Evolutionary conservation across 2,113 vertebrate species (phyloP).

Genomic region (Psammodynastes pulverulentus): DNA sequence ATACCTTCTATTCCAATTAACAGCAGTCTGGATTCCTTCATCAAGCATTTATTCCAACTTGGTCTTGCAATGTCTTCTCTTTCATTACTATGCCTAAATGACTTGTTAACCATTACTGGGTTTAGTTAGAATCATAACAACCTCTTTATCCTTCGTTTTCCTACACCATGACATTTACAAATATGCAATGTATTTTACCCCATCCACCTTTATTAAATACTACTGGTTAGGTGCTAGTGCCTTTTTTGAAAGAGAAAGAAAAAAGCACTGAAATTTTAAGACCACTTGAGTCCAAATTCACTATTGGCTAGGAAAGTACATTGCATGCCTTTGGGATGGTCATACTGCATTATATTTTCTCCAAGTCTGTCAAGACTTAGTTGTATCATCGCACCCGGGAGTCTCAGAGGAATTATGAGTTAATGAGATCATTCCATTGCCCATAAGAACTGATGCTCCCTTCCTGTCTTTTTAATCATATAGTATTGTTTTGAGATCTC

Average conservation of each 20-base stretch:
- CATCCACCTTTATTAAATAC: neutral
- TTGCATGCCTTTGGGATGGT: neutral
- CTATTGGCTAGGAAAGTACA: neutral
- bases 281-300: neutral
- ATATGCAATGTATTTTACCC: neutral
- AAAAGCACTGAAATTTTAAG: neutral
- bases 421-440: no score
- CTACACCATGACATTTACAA: neutral
- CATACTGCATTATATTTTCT: neutral
- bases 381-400: no score
- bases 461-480: no score
- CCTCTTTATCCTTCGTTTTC: neutral
- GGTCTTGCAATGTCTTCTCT: neutral
- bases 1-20: neutral
- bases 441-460: no score
- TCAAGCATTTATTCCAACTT: neutral
- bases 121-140: neutral
- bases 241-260: neutral
- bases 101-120: neutral
- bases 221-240: neutral
- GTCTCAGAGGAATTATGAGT: no score
- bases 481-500: no score
- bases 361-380: neutral
- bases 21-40: neutral
- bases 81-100: neutral